Conservation (phyloP, 2,797 vertebrate genomes). For the Remorina albescens region DNA sequence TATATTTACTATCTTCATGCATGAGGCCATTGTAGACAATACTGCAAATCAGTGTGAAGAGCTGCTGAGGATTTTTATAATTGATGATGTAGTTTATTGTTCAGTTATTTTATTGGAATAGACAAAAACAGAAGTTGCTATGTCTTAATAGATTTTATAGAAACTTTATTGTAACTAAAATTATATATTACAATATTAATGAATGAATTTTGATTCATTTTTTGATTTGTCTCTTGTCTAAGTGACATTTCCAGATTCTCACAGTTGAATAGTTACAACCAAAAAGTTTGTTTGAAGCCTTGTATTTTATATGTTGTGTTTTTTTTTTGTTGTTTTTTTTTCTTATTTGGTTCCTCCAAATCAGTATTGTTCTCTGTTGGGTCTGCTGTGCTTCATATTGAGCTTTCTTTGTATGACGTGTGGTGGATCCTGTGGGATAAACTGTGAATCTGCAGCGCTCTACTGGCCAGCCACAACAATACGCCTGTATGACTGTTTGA, state of each 20-base stretch:
- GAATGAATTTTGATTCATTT: not conserved
- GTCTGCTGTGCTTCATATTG: conserved; percentile 23
- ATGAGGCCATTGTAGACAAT: not conserved
- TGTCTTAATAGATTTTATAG: not conserved
- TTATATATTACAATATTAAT: not conserved
- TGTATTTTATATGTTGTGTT: not conserved
- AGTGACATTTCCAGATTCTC: not conserved
- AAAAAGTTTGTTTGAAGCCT: not conserved
- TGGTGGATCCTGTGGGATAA: conserved; percentile 64
- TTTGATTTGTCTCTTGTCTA: not conserved
- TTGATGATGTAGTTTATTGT: not conserved
- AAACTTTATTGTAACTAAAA: not conserved
- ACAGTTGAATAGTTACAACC: not conserved
- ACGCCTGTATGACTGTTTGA: conserved; percentile 82
- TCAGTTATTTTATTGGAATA: not conserved
- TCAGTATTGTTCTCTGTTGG: no score
- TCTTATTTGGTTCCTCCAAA: no score
- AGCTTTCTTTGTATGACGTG: conserved; percentile 27
- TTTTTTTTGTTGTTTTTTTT: not conserved
- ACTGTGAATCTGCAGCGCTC: conserved; percentile 61
- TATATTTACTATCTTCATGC: not conserved
- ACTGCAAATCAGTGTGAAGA: not conserved
- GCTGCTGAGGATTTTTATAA: not conserved
- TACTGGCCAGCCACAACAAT: conserved; percentile 77
- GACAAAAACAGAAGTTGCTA: not conserved